Conservation (phyloP, 2,113 vertebrate genomes). For the Calyptomena viridis region DNA sequence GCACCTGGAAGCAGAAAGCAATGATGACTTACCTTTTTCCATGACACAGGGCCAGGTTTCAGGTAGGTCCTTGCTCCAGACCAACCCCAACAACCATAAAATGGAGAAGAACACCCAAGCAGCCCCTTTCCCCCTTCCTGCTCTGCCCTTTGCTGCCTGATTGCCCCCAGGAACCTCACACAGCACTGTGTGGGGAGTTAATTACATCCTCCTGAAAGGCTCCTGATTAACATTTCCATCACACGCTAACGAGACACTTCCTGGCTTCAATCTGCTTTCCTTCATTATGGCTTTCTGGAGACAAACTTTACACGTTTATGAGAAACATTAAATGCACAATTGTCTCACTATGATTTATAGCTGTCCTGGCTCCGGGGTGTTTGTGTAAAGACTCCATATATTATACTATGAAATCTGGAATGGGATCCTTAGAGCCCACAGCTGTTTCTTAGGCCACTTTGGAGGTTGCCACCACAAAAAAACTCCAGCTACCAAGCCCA, state of each 20-base stretch:
- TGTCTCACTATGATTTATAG: background rate
- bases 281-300: constrained; percentile 52
- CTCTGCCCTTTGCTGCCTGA: constrained; percentile 9
- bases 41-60: background rate
- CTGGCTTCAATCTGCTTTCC: constrained; percentile 43
- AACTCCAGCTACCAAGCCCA: background rate
- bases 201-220: constrained; percentile 34
- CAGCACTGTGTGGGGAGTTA: background rate
- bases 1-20: background rate
- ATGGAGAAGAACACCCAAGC: rapidly evolving
- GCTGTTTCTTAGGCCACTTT: background rate
- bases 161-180: constrained; percentile 16
- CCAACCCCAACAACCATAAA: no score
- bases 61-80: background rate
- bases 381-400: background rate
- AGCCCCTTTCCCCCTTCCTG: background rate
- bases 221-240: constrained; percentile 51
- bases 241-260: constrained; percentile 42
- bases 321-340: constrained; percentile 23
- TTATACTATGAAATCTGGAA: background rate
- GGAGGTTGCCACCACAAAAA: background rate
- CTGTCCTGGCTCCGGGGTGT: background rate
- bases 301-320: constrained; percentile 19
- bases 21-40: background rate
- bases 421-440: background rate